These are phyloP conservation scores for Pachypeltis micranthus DNA, from an alignment of 1,140 invertebrate genomes.

Conservation along the genomic window DNA sequence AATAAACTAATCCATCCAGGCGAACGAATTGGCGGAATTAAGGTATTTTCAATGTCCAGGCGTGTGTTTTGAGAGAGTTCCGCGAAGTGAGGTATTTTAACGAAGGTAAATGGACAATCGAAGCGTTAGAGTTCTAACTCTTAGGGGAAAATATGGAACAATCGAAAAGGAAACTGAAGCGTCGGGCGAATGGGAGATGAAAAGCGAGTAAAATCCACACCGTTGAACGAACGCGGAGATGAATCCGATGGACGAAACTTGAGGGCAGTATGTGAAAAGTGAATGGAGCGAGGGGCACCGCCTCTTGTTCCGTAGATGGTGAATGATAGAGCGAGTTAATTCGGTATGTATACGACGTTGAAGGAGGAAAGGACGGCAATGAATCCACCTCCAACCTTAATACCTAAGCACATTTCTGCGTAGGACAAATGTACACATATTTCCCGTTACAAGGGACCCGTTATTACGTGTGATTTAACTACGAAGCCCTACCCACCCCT, in stretches of 20 bases:
- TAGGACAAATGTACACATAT: conserved; percentile 10
- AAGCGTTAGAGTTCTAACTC: too few species aligned
- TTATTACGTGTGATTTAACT: conserved; percentile 14
- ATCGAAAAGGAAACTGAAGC: too few species aligned
- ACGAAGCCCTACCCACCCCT: neutral
- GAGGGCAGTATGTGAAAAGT: neutral
- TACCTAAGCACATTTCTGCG: conserved; percentile 11
- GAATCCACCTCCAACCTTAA: neutral
- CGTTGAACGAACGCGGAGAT: neutral
- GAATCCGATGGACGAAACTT: neutral
- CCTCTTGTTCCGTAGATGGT: neutral
- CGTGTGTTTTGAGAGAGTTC: too few species aligned
- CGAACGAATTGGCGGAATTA: too few species aligned
- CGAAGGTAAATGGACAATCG: too few species aligned
- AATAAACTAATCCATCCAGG: too few species aligned
- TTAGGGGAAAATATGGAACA: too few species aligned
- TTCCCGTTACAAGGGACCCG: conserved; percentile 7
- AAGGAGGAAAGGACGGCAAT: conserved; percentile 2
- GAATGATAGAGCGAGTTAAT: conserved; percentile 8
- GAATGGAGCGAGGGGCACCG: neutral
- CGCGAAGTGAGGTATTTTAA: too few species aligned
- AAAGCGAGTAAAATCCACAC: neutral
- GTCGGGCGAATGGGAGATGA: too few species aligned
- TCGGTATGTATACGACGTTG: conserved; percentile 3
- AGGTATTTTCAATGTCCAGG: too few species aligned